Percentiles rank a stretch among this genome's conserved stretches.
Evolutionary conservation across 2,888 invertebrate genomes (phyloP).

Genomic region (Autographa pulchrina): DNA sequence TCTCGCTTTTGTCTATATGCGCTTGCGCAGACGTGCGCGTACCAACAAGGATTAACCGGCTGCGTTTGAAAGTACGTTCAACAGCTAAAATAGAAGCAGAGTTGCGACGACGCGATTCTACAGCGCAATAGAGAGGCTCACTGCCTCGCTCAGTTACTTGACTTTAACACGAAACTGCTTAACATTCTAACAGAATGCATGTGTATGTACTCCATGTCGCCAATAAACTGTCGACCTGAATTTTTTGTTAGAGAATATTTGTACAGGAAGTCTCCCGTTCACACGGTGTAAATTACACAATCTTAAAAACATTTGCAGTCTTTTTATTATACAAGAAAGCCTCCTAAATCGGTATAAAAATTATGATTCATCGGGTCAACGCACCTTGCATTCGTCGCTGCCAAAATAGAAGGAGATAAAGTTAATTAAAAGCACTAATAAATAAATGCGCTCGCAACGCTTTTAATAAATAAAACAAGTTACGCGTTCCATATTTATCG

Average conservation of each 20-base stretch:
- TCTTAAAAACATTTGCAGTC: conserved; percentile 51
- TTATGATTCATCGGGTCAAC: conserved; percentile 78
- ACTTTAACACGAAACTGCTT: conserved; percentile 84
- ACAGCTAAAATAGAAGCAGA: conserved; percentile 32
- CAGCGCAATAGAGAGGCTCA: conserved; percentile 63
- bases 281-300: conserved; percentile 70
- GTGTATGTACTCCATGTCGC: conserved; percentile 74
- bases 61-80: conserved; percentile 52
- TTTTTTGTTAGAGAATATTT: conserved; percentile 80
- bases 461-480: conserved; percentile 76
- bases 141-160: conserved; percentile 72
- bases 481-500: conserved; percentile 74
- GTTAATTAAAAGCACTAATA: conserved; percentile 86
- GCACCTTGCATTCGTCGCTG: conserved; percentile 73
- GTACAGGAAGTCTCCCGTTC: conserved; percentile 79
- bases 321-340: conserved; percentile 56
- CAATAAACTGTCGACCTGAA: conserved; percentile 85
- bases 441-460: conserved; percentile 79
- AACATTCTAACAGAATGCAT: conserved; percentile 85
- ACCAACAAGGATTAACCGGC: conserved; percentile 73
- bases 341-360: conserved; percentile 60
- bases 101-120: conserved; percentile 48
- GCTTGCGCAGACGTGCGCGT: conserved; percentile 70
- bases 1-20: conserved; percentile 80
- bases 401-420: conserved; percentile 84